phyloP scores from a whole-genome alignment of 2,113 vertebrate species.

The Noctilio leporinus region DNA sequence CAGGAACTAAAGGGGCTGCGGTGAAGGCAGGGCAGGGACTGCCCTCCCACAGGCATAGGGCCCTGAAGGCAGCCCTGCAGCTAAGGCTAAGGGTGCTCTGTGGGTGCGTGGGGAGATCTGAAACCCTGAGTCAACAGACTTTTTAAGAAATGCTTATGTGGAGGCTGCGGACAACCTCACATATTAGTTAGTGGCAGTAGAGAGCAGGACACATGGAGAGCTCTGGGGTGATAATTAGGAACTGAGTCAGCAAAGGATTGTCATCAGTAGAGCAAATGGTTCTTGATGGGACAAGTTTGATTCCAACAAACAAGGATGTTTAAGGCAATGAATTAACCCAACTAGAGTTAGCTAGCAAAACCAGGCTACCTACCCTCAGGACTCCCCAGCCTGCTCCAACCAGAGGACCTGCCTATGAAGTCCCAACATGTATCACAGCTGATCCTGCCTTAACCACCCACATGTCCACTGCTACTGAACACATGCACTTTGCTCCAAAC shows the following conservation, averaged over 20 bases:
- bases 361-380: not conserved
- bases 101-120: not conserved
- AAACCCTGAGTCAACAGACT: not conserved
- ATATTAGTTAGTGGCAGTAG: not conserved
- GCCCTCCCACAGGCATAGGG: not conserved
- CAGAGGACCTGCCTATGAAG: not conserved
- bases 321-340: not conserved
- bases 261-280: not conserved
- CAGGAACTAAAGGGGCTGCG: not conserved
- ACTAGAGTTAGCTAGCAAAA: not conserved
- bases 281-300: not conserved
- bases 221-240: not conserved
- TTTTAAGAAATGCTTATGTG: too few species aligned
- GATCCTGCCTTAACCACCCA: too few species aligned
- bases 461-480: not conserved
- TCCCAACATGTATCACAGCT: not conserved
- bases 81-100: rapidly evolving
- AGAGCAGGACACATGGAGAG: not conserved
- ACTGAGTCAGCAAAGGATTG: not conserved
- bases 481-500: not conserved
- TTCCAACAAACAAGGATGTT: not conserved
- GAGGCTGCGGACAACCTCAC: not conserved
- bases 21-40: not conserved
- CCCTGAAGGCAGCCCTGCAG: rapidly evolving
- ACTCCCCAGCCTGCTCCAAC: not conserved